Evolutionary conservation across 1,140 invertebrate species (phyloP), one percentile per base, ranked within the genome.

Genomic region (Magallana gigas): DNA sequence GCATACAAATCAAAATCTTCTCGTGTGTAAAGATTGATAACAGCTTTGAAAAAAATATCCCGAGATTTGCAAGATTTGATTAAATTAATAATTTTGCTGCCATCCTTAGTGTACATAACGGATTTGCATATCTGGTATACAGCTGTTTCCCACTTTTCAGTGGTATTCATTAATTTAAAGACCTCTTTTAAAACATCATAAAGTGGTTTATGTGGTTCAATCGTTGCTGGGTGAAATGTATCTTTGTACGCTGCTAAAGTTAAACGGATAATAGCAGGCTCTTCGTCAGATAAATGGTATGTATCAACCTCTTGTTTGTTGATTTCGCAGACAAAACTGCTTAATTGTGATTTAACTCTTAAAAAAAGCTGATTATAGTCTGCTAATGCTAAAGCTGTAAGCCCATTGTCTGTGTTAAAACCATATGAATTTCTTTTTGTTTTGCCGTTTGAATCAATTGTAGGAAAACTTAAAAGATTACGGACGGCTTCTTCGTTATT

Each of bases 201-300:
- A 4, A 88, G 29, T 23, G 71, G 57, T 57, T 85, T 88, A 1
- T 14, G 57, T 58, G 62, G 29, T 29, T 85, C 84, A 12, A 85
- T 83, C 14, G 9, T 56, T 64, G 16, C 18, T 9, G 87, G 87
- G 18, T 85, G 76, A 48, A 88, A 88, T 12, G 84, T 57, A 7
- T 83, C n/a, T 56, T 85, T 88, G 76, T 88, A 88, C 1, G 87
- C 83, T 18, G 83, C 87, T 7, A 88, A 57, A 16, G 87, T 85
- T 11, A 88, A 8, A 36, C 87, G 57, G 14, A 88, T 57, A 7
- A 88, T 36, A 1, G 83, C 87, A 64, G 57, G 71, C 36, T 58
- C 83, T 82, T 88, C 83, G 62, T 85, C 82, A 23, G 85, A 48
- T 29, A 7, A 8, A 12, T 88, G 71, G 68, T 85, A 88, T 6